Conservation (phyloP, 2,888 invertebrate species). For the Clanis bilineata region DNA sequence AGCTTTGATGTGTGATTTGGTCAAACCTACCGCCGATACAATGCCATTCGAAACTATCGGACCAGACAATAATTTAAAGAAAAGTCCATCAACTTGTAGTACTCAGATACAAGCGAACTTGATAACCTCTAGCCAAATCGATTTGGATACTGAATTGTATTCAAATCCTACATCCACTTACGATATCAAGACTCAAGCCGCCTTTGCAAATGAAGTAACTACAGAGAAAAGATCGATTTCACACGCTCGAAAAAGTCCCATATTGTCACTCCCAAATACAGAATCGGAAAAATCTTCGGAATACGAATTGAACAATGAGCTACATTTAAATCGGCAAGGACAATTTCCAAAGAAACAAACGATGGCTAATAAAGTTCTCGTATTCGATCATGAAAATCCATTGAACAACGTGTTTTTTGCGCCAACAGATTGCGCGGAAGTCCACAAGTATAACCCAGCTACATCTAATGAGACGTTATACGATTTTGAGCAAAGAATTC, state of each 20-base stretch:
- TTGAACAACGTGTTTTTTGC: conserved; percentile 60
- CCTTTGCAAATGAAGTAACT: conserved; percentile 21
- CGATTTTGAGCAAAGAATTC: background rate
- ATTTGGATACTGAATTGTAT: conserved; percentile 40
- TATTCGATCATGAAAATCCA: conserved; percentile 65
- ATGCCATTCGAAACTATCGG: conserved; percentile 40
- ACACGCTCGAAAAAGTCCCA: conserved; percentile 24
- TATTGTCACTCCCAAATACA: conserved; percentile 17
- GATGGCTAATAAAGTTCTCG: conserved; percentile 35
- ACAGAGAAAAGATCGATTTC: conserved; percentile 24
- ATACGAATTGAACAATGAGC: background rate
- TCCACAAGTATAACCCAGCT: conserved; percentile 52
- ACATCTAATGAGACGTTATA: conserved; percentile 24
- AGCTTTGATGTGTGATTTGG: conserved; percentile 63
- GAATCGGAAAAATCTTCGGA: conserved; percentile 23
- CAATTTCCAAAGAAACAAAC: background rate
- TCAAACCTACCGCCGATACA: conserved; percentile 59
- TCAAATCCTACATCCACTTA: conserved; percentile 35
- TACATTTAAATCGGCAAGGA: background rate
- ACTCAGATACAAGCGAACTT: conserved; percentile 63
- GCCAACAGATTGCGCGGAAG: conserved; percentile 35
- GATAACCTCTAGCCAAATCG: conserved; percentile 63
- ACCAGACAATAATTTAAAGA: conserved; percentile 24
- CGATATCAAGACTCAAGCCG: conserved; percentile 26
- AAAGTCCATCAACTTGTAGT: conserved; percentile 45